phyloP scores from a whole-genome alignment of 2,113 vertebrate genomes.

The Patagioenas fasciata region DNA sequence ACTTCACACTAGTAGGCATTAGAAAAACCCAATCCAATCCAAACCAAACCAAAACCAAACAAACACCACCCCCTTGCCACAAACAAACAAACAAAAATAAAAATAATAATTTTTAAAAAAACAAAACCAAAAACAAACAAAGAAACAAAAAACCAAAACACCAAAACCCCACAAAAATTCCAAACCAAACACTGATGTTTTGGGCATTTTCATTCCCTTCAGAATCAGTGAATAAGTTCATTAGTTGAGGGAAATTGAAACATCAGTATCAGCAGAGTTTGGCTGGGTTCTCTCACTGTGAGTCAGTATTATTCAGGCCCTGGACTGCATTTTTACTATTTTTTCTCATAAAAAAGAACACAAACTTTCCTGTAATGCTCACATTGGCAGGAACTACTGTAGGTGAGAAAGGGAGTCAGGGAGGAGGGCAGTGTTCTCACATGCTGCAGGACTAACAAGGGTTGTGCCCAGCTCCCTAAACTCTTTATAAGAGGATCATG shows the following conservation, averaged over 20 bases:
- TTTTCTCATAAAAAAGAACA: background rate
- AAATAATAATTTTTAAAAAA: too few relatives aligned
- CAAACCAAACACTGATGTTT: background rate
- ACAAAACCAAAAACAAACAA: too few relatives aligned
- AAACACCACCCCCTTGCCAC: too few relatives aligned
- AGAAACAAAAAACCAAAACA: too few relatives aligned
- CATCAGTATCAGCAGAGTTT: background rate
- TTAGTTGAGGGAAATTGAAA: background rate
- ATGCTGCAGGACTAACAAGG: background rate
- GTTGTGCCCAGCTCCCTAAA: background rate
- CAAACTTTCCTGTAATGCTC: background rate
- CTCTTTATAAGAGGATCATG: background rate
- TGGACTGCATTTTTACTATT: background rate
- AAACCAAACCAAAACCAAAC: too few relatives aligned
- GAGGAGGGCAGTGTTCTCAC: background rate
- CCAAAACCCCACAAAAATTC: too few relatives aligned
- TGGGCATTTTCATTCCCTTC: background rate
- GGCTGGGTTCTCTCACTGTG: background rate
- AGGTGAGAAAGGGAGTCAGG: background rate
- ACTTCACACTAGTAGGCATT: constrained; percentile 17
- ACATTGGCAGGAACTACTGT: background rate
- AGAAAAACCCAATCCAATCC: background rate
- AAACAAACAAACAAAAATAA: too few relatives aligned
- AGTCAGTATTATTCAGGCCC: background rate
- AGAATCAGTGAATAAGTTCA: background rate